A percentile compares a stretch with the other conserved stretches of the same genome.
phyloP scores from a whole-genome alignment of 2,113 vertebrate species.

The Athene noctua region DNA sequence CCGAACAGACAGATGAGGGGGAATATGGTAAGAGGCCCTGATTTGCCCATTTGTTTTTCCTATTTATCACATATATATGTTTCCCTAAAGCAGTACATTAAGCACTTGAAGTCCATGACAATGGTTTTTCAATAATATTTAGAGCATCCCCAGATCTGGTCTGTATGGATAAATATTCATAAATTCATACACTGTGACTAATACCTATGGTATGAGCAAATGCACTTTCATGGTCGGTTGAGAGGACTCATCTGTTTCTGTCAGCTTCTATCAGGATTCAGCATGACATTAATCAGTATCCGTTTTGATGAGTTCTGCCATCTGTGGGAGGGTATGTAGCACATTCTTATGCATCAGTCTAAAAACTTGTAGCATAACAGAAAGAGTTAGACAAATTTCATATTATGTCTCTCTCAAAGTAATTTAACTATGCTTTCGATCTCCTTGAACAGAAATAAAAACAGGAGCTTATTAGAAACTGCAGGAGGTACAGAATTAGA shows the following conservation, averaged over 20 bases:
- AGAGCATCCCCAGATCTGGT: neutral
- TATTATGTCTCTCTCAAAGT: neutral
- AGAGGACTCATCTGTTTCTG: slow-evolving; percentile 28
- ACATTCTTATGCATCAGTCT: neutral
- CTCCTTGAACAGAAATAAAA: neutral
- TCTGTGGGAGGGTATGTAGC: neutral
- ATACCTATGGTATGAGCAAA: neutral
- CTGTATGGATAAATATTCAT: slow-evolving; percentile 57
- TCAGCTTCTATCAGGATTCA: neutral
- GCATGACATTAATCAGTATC: neutral
- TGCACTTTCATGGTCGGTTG: neutral
- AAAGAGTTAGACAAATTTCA: neutral
- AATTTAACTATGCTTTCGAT: neutral
- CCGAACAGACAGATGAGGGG: neutral
- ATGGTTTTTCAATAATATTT: neutral
- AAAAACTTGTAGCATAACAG: neutral
- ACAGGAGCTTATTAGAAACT: neutral
- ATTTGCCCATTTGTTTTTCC: neutral
- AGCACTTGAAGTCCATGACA: neutral
- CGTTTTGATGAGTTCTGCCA: neutral
- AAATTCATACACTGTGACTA: slow-evolving; percentile 31
- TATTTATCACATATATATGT: neutral
- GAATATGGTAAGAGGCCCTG: neutral
- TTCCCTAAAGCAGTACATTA: neutral
- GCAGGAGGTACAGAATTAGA: neutral